Base-by-base conservation (phyloP, 2,888 invertebrate species). In the Caenorhabditis sp. region DNA sequence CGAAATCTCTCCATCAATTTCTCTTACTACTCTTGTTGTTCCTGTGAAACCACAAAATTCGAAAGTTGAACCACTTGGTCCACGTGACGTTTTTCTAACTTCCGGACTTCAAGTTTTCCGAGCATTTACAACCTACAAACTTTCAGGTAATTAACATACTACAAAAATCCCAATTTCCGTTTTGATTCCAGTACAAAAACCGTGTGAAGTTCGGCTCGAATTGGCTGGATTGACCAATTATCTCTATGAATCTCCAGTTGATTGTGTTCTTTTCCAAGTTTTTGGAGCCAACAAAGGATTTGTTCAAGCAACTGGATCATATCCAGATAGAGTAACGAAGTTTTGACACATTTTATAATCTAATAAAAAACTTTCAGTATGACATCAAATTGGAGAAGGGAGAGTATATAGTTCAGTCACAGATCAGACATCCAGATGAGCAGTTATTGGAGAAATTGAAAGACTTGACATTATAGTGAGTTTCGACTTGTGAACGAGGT, bases 221-320 rank as follows among this genome's bases (percentile, higher is more conserved):
- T 91, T 93, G 0, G 92, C 94, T 0, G 92, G 93, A 86, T 90
- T 99, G 49, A 93, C 93, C 88, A 93, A 94, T 86, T 91, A 94
- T 87, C 90, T 99, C 51, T 99, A 99, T 88, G 97, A 99, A 89
- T 93, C 93, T 0, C 95, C 96, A 89, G 95, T 93, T 88, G 97
- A 97, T 89, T 93, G 95, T 8, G 95, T 97, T 89, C 91, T 97
- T 5, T 70, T 78, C 96, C 94, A 96, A 93, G 87, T 97, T 73
- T 97, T 93, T 90, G 95, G 96, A 89, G 89, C 91, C 67, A 94
- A 94, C 89, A 97, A 97, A 89, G 93, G 94, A 86, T 91, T 93
- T 66, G 89, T 96, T 83, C 92, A 92, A 61, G 92, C 92, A 75
- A 95, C 96, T 0, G 95, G 96, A 89, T 95, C 95, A 1, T 95